phyloP scores from a whole-genome alignment of 2,797 vertebrate species.

The Enteromius argenteus region DNA sequence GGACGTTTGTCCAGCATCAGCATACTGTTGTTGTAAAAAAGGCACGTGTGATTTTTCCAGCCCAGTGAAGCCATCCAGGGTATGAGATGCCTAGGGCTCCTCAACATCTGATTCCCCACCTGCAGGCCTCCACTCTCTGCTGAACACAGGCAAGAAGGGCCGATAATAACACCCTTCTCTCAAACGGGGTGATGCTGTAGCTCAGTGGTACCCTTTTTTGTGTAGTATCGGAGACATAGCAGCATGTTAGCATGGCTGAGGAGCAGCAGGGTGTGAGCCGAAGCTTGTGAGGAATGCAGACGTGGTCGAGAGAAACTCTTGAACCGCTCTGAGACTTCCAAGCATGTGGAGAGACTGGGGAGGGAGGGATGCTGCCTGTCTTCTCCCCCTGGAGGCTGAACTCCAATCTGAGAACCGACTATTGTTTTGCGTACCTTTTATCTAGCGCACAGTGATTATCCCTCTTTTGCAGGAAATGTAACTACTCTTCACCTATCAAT shows the following conservation, averaged over 20 bases:
- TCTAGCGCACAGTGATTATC: constrained; percentile 35
- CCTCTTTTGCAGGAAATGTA: constrained; percentile 15
- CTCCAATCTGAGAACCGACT: constrained; percentile 24
- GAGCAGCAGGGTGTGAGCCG: not conserved
- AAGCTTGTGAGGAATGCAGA: constrained; percentile 37
- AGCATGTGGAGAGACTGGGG: constrained; percentile 27
- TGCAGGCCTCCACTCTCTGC: constrained; percentile 18
- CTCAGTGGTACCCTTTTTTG: constrained; percentile 2
- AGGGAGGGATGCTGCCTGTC: not conserved
- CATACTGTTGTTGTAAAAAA: not conserved
- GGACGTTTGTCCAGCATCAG: not conserved
- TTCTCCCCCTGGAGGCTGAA: constrained; percentile 15
- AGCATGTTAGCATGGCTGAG: constrained; percentile 12
- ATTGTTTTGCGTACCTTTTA: constrained; percentile 29
- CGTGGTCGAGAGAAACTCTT: constrained; percentile 30
- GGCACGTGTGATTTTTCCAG: constrained; percentile 58
- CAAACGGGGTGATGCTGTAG: not conserved
- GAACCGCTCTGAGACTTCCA: constrained; percentile 38
- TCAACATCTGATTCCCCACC: constrained; percentile 37
- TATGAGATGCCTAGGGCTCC: constrained; percentile 48
- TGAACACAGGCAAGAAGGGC: not conserved
- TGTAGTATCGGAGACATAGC: not conserved
- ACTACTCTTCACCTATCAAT: constrained; percentile 14
- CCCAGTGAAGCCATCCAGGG: constrained; percentile 46
- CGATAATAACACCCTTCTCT: constrained; percentile 36